These are phyloP conservation scores for human DNA, from an alignment of 2,113 vertebrate species.

Conservation along the genomic window GRCh38 chrX:114228001-114228500, in stretches of 20 bases:
- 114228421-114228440: constrained; percentile 27
- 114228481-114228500: background rate
- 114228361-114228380: background rate
- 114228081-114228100: background rate
- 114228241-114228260: background rate
- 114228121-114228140: background rate
- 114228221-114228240: too few relatives aligned
- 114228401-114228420: background rate
- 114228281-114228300: background rate
- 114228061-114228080: background rate
- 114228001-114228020: background rate
- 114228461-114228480: background rate
- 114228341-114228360: background rate
- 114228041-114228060: background rate
- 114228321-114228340: background rate
- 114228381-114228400: background rate
- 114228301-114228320: background rate
- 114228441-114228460: background rate
- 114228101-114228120: background rate
- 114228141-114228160: background rate
- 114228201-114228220: background rate
- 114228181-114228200: background rate
- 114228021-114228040: background rate
- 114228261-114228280: background rate
- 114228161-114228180: background rate